Evolutionary conservation across 2,113 vertebrate species (phyloP), one percentile per base, ranked within the genome.

Genomic region (Ariopsis seemanni): DNA sequence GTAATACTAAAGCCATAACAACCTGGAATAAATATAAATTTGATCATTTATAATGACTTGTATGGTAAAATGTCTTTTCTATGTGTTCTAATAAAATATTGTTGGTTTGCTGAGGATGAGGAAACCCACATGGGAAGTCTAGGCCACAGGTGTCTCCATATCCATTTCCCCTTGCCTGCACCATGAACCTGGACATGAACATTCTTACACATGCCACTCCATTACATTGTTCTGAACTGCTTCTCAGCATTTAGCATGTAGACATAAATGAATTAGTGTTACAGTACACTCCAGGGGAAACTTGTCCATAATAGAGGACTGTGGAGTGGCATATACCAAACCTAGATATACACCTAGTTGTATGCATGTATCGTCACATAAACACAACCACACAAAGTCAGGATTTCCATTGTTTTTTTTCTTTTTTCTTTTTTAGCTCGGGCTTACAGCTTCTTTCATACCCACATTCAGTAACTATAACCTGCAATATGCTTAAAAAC

Each of bases 31-130:
- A 79, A 79, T 55, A 7, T 15, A 27, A 78, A n/a, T 25, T 52
- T 4, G 5, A 14, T 25, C 10, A 25, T 72, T 34, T 67, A 18
- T 18, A 69, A 30, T 34, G 2, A 69, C 12, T 17, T 0, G 5
- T 7, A 69, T 69, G 27, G 0, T 30, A 30, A 63, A 75, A 75
- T 50, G 11, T 20, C 7, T 4, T 71, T 84, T 52, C 17, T 55
- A 52, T 20, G n/a, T 58, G 7, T 60, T n/a, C 25, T 27, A 8
- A 27, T 53, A 55, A 55, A 78, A 55, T 79, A 14, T 1, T 42
- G 30, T 53, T 74, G n/a, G 34, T 75, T 65, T 72, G 55, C 48
- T 62, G 92, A 91, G 92, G 90, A 94, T 93, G 92, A 92, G 92
- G 91, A 93, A 88, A 88, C 88, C 83, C 67, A 58, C n/a, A 80